phyloP scores from a whole-genome alignment of 2,797 vertebrate species.

The Echiichthys vipera region DNA sequence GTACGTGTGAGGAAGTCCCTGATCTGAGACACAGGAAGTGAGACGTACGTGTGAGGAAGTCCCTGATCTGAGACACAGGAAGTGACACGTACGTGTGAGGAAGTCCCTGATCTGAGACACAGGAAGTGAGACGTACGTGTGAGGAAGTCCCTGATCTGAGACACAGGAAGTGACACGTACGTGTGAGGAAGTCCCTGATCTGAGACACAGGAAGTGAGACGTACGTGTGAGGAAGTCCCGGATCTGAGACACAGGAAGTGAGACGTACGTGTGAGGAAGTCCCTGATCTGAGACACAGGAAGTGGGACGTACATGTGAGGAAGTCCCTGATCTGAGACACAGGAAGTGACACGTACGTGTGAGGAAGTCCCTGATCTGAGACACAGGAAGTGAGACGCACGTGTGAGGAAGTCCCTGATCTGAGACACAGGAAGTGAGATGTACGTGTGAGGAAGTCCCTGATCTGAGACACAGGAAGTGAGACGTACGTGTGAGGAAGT shows the following conservation, averaged over 20 bases:
- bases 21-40: neutral
- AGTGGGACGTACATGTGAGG: slow-evolving; percentile 88
- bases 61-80: slow-evolving; percentile 94
- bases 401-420: no score
- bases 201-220: no score
- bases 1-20: slow-evolving; percentile 94
- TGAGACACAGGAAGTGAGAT: slow-evolving; percentile 36
- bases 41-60: slow-evolving; percentile 90
- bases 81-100: no score
- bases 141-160: slow-evolving; percentile 96
- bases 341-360: slow-evolving; percentile 85
- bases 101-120: slow-evolving; percentile 97
- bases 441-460: slow-evolving; percentile 94
- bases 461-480: neutral
- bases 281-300: slow-evolving; percentile 86
- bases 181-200: slow-evolving; percentile 95
- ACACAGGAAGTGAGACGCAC: slow-evolving; percentile 37
- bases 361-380: slow-evolving; percentile 88
- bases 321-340: slow-evolving; percentile 86
- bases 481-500: no score
- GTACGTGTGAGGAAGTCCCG: slow-evolving; percentile 94
- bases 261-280: no score
- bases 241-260: no score
- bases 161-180: no score
- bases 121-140: no score